Conservation (phyloP, 2,113 vertebrate genomes). For the Danio rerio region DNA sequence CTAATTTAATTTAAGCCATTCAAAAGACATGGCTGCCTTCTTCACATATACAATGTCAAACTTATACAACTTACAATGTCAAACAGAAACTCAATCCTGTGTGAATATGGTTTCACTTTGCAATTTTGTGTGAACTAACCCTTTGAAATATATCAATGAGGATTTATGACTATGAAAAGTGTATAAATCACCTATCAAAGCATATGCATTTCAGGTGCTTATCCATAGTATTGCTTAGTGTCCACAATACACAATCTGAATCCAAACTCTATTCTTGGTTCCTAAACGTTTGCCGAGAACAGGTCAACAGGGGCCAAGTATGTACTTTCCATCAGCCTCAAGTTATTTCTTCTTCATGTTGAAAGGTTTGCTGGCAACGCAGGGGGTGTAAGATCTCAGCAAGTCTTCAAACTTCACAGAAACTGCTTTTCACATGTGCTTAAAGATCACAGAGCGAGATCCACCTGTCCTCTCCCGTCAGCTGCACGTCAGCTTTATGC, state of each 20-base stretch:
- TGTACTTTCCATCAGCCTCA: slow-evolving; percentile 30
- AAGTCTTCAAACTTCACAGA: slow-evolving; percentile 37
- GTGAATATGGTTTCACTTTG: neutral
- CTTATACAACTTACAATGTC: no score
- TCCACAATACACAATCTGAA: no score
- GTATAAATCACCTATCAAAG: no score
- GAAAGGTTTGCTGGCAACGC: slow-evolving; percentile 17
- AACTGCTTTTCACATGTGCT: slow-evolving; percentile 20
- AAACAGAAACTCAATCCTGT: no score
- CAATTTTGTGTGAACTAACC: neutral
- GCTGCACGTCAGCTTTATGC: slow-evolving; percentile 43
- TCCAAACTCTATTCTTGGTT: neutral
- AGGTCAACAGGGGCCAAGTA: slow-evolving; percentile 13
- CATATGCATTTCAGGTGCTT: neutral
- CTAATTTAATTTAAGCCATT: no score
- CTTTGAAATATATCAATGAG: neutral
- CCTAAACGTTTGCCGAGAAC: neutral
- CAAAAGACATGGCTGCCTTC: no score
- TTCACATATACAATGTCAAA: no score
- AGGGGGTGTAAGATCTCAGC: slow-evolving; percentile 41
- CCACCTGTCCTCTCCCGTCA: slow-evolving; percentile 29
- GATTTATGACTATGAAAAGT: no score
- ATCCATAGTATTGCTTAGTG: neutral
- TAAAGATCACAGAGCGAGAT: slow-evolving; percentile 54
- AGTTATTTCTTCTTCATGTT: slow-evolving; percentile 29